phyloP scores from a whole-genome alignment of 2,113 vertebrate species.

The Heterochromis multidens region DNA sequence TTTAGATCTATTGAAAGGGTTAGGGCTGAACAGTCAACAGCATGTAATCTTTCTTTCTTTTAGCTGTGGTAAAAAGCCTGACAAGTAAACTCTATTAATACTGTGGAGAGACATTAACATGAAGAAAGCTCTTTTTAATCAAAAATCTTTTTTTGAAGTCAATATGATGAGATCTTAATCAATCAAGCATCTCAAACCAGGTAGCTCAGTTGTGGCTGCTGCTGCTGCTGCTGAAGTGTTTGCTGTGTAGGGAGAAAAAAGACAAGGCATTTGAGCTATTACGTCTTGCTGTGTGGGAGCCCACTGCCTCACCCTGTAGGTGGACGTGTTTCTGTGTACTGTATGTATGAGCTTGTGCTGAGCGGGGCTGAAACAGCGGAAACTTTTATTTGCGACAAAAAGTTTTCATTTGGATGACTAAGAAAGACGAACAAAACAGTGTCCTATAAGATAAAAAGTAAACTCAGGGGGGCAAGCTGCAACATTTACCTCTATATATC shows the following conservation, averaged over 20 bases:
- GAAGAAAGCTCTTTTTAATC: not conserved
- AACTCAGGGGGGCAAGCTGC: not conserved
- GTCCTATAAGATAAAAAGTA: not conserved
- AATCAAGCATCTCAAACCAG: not conserved
- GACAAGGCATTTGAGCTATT: not conserved
- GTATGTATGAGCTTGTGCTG: not conserved
- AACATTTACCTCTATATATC: not conserved
- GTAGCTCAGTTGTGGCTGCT: not conserved
- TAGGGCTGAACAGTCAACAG: not conserved
- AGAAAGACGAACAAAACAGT: not conserved
- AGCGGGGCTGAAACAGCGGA: not conserved
- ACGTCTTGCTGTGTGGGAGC: not conserved
- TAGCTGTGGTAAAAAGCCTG: not conserved
- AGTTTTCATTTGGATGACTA: not conserved
- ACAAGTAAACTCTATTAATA: not conserved
- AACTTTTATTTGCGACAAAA: not conserved
- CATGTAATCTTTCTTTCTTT: not conserved
- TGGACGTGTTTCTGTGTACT: not conserved
- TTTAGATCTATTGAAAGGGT: too few relatives aligned
- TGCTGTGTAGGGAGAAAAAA: not conserved
- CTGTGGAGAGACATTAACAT: not conserved
- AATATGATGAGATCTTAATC: not conserved
- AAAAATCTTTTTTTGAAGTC: not conserved
- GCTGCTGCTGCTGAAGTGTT: not conserved
- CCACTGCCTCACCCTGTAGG: not conserved